Base-by-base conservation (phyloP, 2,797 vertebrate species). In the Pseudochaenichthys georgianus region DNA sequence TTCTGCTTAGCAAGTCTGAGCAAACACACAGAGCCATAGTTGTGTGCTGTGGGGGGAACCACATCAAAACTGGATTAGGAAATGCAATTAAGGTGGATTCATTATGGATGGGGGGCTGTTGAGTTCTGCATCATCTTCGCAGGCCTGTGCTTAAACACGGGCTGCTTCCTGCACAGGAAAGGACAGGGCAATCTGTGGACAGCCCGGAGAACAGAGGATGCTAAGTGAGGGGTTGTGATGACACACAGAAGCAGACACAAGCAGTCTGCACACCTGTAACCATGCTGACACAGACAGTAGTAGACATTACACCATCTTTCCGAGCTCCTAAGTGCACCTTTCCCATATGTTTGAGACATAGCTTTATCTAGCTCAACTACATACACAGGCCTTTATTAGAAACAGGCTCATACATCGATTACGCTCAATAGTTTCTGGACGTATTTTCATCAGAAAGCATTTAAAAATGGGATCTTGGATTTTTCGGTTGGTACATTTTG, bases 11-110 rank as follows among this genome's bases (percentile, higher is more conserved):
- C 73, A 75, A 90, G 65, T 73, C 74, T 60, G 57, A 78, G 76
- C 69, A 79, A 81, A 79, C 66, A 78, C 50, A 74, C 67, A 68
- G 58, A 78, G 41, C 62, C 70, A 71, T 60, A 67, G 69, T 73
- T 59, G 75, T 73, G 78, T 77, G 71, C 83, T 78, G 76, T 65
- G 72, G 61, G 75, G 34, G 79, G 62, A 73, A 64, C 60, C 54
- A 75, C 86, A 85, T 88, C 81, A 89, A 90, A 92, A 88, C 72
- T 87, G 87, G 87, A 93, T 95, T 92, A 90, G 84, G 79, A 90
- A 94, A 93, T 85, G 80, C 90, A 93, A 92, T 94, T 87, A 94
- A 88, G 75, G 76, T 82, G 88, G 90, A 94, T 94, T 93, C 91
- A 93, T 94, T 92, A 94, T 90, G 82, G 83, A 93, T 92, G 87